Evolutionary conservation across 1,140 invertebrate species (phyloP), one percentile per base, ranked within the genome.

Genomic region (Tetraneura akinire): DNA sequence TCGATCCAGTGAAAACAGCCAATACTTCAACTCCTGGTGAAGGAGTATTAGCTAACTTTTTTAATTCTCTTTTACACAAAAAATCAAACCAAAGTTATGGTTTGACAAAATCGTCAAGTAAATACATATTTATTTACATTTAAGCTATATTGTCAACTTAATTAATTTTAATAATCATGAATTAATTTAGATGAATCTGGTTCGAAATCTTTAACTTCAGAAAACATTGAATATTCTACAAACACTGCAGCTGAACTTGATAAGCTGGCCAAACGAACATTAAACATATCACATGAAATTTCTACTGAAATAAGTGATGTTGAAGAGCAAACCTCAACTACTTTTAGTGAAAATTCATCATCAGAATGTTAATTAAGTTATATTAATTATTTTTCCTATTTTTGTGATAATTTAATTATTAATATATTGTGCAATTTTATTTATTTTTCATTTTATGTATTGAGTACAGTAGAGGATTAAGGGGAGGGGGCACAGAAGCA

Each of bases 31-130:
- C 85, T 32, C 87, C 88, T 60, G 94, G 94, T 80, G 97, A 98
- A 88, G 95, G 96, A 76, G 96, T 98, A 55, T 87, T 99, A 81
- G 96, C 96, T 10, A 98, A 96, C 86, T 99, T 99, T 89, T 99
- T 99, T 88, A 99, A 98, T 88, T 98, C 96, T 82, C 87, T 99
- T 83, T 89, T 99, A 82, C 94, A 93, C 86, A 98, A 98, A 89
- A 96, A 96, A 86, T 86, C 90, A 9, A 87, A 87, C 55, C 87
- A 86, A 18, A 86, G 87, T 13, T 57, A 78, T 5, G 23, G 66
- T 42, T 23, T 37, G 23, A 74, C 74, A 16, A 81, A 78, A 47
- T 62, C 66, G 42, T 49, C 60, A 51, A 49, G 80, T 74, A 76
- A 6, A 0, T 16, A 16, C 1, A 5, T 70, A 26, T 23, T 4